Percentiles rank a stretch among this genome's conserved stretches.
These are phyloP conservation scores for Leptatherina wallacei DNA, from an alignment of 2,797 vertebrate genomes.

Conservation along the genomic window DNA sequence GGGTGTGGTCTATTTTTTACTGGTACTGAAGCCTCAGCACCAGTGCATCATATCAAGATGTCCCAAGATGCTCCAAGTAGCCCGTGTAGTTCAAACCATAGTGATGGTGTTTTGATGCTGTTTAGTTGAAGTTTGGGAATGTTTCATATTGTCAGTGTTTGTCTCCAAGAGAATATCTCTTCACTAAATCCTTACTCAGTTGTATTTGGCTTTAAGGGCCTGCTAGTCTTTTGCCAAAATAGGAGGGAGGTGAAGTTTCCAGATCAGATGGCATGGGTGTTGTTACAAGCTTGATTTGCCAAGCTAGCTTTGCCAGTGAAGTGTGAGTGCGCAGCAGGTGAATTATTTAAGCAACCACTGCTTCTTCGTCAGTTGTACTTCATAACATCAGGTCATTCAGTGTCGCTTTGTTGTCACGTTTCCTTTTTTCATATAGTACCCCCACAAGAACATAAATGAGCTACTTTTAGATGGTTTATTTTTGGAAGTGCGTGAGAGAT, in stretches of 20 bases:
- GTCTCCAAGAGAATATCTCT: neutral
- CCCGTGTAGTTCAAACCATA: neutral
- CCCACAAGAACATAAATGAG: constrained; percentile 3
- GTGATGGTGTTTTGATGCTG: constrained; percentile 2
- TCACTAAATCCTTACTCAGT: neutral
- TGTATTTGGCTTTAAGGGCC: constrained; percentile 20
- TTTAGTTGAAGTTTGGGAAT: neutral
- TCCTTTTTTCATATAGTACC: constrained; percentile 23
- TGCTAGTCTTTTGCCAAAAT: constrained; percentile 17
- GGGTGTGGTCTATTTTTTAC: constrained; percentile 29
- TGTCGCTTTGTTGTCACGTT: constrained; percentile 18
- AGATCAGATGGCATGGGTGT: constrained; percentile 26
- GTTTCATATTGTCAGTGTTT: neutral
- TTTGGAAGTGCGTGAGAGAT: constrained; percentile 21
- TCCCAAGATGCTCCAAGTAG: constrained; percentile 2
- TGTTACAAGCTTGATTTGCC: constrained; percentile 19
- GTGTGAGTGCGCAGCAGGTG: constrained; percentile 40
- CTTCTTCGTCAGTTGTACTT: constrained; percentile 39
- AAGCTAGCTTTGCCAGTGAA: constrained; percentile 19
- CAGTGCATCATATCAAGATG: neutral
- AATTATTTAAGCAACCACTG: constrained; percentile 61
- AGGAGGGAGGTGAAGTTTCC: constrained; percentile 22
- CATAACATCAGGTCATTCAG: constrained; percentile 19
- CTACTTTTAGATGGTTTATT: constrained; percentile 21
- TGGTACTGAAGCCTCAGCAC: constrained; percentile 9